These are phyloP conservation scores for Tetragonula carbonaria DNA, from an alignment of 2,888 invertebrate species.

Conservation along the genomic window DNA sequence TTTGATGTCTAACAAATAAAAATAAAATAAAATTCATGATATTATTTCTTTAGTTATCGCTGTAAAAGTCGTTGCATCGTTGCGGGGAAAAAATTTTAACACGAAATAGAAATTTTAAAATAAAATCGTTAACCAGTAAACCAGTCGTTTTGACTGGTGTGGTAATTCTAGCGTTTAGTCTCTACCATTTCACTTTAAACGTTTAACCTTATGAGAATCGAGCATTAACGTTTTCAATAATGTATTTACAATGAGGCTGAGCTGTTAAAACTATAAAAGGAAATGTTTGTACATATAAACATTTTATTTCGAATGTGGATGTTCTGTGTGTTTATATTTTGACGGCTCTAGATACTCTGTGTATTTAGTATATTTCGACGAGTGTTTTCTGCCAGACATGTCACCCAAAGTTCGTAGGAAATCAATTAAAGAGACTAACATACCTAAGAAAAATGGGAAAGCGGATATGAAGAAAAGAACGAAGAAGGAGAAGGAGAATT, in stretches of 20 bases:
- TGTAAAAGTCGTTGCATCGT: no score
- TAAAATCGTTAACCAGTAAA: no score
- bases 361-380: neutral
- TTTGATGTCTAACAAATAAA: no score
- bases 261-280: neutral
- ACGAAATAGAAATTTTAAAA: no score
- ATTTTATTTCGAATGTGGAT: neutral
- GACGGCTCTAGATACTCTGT: neutral
- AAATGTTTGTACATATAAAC: no score
- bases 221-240: neutral
- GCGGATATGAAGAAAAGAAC: conserved; percentile 86
- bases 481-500: conserved; percentile 85
- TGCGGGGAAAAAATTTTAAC: no score
- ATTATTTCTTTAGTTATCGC: no score
- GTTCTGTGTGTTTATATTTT: neutral
- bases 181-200: neutral
- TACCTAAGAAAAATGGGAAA: conserved; percentile 84
- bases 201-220: neutral
- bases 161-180: no score
- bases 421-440: conserved; percentile 85
- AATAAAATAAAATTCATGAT: no score
- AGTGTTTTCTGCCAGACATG: conserved; percentile 57
- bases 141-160: no score
- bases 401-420: conserved; percentile 76
- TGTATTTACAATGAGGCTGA: conserved; percentile 1